Base-by-base conservation (phyloP, 2,888 invertebrate genomes). In the Campaea margaritaria region DNA sequence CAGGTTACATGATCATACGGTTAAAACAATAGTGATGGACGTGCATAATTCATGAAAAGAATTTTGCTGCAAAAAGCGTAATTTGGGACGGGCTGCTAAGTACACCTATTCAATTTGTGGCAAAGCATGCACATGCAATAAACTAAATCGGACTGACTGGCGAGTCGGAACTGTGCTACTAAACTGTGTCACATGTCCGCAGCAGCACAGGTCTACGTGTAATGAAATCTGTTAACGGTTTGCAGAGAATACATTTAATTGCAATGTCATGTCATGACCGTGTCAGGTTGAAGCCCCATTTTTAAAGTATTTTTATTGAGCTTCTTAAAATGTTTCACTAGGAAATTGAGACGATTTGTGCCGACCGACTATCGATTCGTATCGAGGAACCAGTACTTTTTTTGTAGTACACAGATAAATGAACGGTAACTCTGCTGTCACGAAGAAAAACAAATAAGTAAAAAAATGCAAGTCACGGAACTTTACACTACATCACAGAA, bases 101-200 rank as follows among this genome's bases (percentile, higher is more conserved):
- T 43, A 31, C 9, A 31, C 50, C 38, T 48, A 58, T 44, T 46
- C 51, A 58, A 57, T 61, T 58, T 58, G 62, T 47, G 51, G 41
- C 36, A 27, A 43, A 9, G 56, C 64, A 60, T 59, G 65, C 64
- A 67, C 55, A 49, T 62, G 46, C 58, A 58, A 58, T 58, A 55
- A n/a, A 36, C 51, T 28, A 58, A 48, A 48, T 47, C 54, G 45
- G 50, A 54, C 47, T 9, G 51, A 51, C 28, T 48, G 45, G 45
- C 42, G 57, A 62, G 45, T 53, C 44, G 51, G 36, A 58, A 65
- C 52, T 59, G 61, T 55, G 56, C 45, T 60, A 63, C 46, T 63
- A 58, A 70, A 67, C 60, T 72, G 64, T 70, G 68, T 67, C 67
- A 72, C 59, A 66, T 68, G 65, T 64, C 72, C 68, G 61, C 62